phyloP scores from a whole-genome alignment of 1,140 invertebrate species.

The Hycleus cichorii region DNA sequence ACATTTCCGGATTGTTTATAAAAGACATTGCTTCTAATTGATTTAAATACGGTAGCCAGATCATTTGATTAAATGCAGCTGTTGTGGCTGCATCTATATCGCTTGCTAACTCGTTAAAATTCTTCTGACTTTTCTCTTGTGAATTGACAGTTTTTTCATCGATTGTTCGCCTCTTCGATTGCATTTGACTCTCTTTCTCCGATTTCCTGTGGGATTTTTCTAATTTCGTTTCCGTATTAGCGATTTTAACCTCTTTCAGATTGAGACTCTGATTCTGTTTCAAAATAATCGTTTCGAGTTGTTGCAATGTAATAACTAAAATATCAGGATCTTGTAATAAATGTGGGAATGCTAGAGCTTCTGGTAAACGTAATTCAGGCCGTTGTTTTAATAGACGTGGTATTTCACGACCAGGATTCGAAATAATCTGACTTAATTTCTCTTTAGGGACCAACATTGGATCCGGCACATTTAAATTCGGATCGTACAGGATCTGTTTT shows the following conservation, averaged over 20 bases:
- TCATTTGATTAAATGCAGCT: slow-evolving; percentile 59
- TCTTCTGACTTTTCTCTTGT: not conserved
- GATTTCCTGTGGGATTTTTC: not conserved
- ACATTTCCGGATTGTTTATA: slow-evolving; percentile 42
- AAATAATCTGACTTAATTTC: slow-evolving; percentile 60
- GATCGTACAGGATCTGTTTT: slow-evolving; percentile 59
- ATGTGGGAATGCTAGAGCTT: slow-evolving; percentile 62
- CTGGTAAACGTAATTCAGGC: slow-evolving; percentile 62
- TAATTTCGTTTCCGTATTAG: not conserved
- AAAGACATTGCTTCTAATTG: slow-evolving; percentile 46
- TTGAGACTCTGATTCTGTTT: slow-evolving; percentile 42
- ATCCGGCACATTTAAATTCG: slow-evolving; percentile 66
- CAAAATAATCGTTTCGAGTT: slow-evolving; percentile 63
- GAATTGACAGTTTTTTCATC: not conserved
- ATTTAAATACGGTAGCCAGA: slow-evolving; percentile 61
- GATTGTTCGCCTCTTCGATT: not conserved
- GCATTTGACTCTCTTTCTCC: not conserved
- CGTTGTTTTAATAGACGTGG: slow-evolving; percentile 60
- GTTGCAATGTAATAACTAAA: slow-evolving; percentile 65
- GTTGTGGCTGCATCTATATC: slow-evolving; percentile 60
- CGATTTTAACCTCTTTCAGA: slow-evolving; percentile 3
- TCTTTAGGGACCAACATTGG: slow-evolving; percentile 71
- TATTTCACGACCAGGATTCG: slow-evolving; percentile 66
- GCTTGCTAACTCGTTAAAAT: slow-evolving; percentile 42
- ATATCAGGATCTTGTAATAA: slow-evolving; percentile 69